phyloP scores from a whole-genome alignment of 2,797 vertebrate species.

The Echiichthys vipera region DNA sequence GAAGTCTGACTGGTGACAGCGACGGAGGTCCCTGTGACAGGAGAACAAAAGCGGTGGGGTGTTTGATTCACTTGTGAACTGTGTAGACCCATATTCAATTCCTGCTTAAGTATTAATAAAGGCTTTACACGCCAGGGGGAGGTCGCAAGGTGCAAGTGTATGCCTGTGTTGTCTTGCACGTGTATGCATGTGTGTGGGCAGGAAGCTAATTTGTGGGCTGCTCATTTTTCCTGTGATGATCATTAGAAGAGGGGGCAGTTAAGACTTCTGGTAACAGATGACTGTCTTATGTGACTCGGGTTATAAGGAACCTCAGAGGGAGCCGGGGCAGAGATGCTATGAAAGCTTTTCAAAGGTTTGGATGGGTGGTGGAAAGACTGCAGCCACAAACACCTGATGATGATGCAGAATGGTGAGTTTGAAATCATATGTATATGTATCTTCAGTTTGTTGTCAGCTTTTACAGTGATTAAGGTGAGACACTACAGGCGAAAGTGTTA shows the following conservation, averaged over 20 bases:
- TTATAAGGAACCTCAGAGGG: conserved; percentile 26
- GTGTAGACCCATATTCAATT: conserved; percentile 80
- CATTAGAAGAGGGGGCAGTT: conserved; percentile 33
- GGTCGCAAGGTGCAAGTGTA: conserved; percentile 65
- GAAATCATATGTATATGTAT: neutral
- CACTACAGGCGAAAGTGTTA: no score
- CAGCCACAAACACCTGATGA: conserved; percentile 4
- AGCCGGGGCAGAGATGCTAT: conserved; percentile 32
- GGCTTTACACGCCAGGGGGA: conserved; percentile 75
- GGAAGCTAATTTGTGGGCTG: conserved; percentile 56
- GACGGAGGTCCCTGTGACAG: conserved; percentile 65
- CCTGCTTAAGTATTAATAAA: conserved; percentile 88
- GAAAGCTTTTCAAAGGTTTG: conserved; percentile 40
- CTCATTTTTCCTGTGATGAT: conserved; percentile 70
- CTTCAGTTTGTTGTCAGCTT: neutral
- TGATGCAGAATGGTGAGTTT: conserved; percentile 55
- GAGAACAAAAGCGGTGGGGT: conserved; percentile 74
- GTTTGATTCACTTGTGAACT: conserved; percentile 81
- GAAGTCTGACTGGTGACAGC: conserved; percentile 55
- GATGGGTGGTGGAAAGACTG: conserved; percentile 8
- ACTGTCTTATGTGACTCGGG: conserved; percentile 55
- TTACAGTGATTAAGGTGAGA: neutral
- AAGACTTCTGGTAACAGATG: conserved; percentile 62
- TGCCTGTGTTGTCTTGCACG: conserved; percentile 45
- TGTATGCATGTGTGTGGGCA: conserved; percentile 23